A percentile compares a stretch with the other conserved stretches of the same genome.
Conservation (phyloP, 2,113 vertebrate species). For the Xyrauchen texanus region DNA sequence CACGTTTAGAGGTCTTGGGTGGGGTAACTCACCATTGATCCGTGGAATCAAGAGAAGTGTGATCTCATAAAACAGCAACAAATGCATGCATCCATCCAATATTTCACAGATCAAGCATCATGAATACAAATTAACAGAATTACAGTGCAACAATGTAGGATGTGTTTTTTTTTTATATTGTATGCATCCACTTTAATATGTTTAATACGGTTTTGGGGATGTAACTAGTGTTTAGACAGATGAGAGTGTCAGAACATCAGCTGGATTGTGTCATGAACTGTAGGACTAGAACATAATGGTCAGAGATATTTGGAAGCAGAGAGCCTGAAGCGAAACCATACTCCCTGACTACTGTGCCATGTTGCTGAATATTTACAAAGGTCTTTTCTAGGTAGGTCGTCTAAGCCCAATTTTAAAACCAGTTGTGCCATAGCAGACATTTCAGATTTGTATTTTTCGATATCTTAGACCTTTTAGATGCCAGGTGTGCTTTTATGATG, state of each 20-base stretch:
- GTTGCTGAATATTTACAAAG: background rate
- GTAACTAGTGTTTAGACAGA: no score
- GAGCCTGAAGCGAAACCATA: background rate
- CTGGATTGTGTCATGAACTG: no score
- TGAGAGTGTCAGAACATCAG: no score
- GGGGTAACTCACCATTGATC: slow-evolving; percentile 17
- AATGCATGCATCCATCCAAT: background rate
- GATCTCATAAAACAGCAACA: background rate
- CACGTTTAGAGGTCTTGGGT: slow-evolving; percentile 8
- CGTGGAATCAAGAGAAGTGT: background rate
- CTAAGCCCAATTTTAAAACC: no score
- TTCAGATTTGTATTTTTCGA: no score
- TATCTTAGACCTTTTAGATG: background rate
- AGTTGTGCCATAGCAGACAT: no score
- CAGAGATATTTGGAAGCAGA: no score
- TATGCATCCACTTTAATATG: background rate
- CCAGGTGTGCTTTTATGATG: background rate
- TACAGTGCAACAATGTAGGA: background rate
- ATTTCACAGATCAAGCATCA: background rate
- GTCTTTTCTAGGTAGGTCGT: background rate
- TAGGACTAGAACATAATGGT: no score
- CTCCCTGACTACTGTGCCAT: background rate
- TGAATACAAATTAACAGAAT: background rate
- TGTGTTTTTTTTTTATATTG: background rate
- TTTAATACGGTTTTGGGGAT: background rate